Conservation (phyloP, 2,113 vertebrate species). For the Syngnathus floridae region DNA sequence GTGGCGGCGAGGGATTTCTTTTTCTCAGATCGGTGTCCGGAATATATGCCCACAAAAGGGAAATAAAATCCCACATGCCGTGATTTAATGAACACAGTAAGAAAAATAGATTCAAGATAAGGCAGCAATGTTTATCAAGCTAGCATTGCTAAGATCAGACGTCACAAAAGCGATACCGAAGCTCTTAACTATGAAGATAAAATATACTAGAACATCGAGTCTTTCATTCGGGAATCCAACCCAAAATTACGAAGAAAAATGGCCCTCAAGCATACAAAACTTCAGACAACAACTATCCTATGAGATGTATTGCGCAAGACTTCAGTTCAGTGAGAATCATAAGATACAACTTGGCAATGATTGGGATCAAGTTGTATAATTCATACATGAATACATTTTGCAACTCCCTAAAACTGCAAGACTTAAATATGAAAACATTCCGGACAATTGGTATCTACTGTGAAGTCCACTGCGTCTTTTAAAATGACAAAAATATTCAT, state of each 20-base stretch:
- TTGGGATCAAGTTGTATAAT: constrained; percentile 19
- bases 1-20: constrained; percentile 37
- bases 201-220: neutral
- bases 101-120: constrained; percentile 27
- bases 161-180: neutral
- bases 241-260: neutral
- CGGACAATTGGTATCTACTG: constrained; percentile 66
- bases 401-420: constrained; percentile 9
- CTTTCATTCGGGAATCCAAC: neutral
- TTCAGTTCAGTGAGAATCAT: neutral
- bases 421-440: constrained; percentile 55
- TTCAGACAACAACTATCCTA: neutral
- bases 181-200: neutral
- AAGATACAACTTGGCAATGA: neutral
- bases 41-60: constrained; percentile 37
- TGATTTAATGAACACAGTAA: constrained; percentile 31
- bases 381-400: constrained; percentile 13
- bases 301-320: neutral
- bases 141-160: neutral
- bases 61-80: constrained; percentile 24
- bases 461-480: constrained; percentile 68
- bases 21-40: constrained; percentile 32
- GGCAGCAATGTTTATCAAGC: constrained; percentile 11
- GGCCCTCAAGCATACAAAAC: neutral
- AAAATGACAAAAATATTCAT: constrained; percentile 72